A percentile compares a stretch with the other conserved stretches of the same genome.
phyloP scores from a whole-genome alignment of 2,113 vertebrate genomes.

The Cyrtonyx montezumae region DNA sequence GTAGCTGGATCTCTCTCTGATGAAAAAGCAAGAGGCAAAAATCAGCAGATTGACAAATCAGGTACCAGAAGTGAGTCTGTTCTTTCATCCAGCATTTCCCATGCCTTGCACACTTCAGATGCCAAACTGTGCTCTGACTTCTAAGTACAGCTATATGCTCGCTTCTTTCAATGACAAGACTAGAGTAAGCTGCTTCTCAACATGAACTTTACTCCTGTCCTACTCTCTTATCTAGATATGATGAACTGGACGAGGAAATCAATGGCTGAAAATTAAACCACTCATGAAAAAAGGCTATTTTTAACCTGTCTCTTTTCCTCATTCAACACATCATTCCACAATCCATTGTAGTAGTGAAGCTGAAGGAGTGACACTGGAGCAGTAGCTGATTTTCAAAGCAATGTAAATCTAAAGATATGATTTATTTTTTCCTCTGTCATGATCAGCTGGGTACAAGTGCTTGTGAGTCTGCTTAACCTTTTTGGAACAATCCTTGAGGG shows the following conservation, averaged over 20 bases:
- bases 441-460: background rate
- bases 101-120: background rate
- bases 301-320: background rate
- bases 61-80: background rate
- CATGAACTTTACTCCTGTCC: background rate
- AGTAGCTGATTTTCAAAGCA: background rate
- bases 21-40: background rate
- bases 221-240: background rate
- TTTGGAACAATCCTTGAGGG: background rate
- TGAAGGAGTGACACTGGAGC: background rate
- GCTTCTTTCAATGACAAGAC: background rate
- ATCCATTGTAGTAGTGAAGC: background rate
- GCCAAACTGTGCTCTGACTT: background rate
- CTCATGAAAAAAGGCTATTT: background rate
- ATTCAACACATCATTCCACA: background rate
- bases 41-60: background rate
- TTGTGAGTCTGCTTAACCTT: background rate
- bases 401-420: background rate
- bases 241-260: background rate
- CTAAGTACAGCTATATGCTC: background rate
- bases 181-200: background rate
- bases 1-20: background rate
- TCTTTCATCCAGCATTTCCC: background rate
- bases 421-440: background rate
- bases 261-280: background rate